Percentiles rank a stretch among this genome's conserved stretches.
phyloP scores from a whole-genome alignment of 2,888 invertebrate species.

The Lordiphosa fenestrarum region DNA sequence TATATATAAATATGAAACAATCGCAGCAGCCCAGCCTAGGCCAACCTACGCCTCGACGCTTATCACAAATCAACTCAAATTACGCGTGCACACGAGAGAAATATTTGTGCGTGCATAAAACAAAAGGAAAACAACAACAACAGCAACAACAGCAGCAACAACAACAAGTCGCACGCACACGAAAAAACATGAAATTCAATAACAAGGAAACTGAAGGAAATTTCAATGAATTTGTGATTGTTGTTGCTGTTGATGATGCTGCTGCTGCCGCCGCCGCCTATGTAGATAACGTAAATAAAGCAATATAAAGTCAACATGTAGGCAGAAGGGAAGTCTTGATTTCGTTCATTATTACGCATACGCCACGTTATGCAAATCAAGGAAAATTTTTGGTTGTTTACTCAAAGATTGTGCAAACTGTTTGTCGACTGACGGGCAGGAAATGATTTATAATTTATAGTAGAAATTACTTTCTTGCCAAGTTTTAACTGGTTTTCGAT shows the following conservation, averaged over 20 bases:
- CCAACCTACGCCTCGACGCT: slow-evolving; percentile 17
- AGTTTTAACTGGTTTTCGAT: too few species aligned
- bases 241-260: slow-evolving; percentile 1
- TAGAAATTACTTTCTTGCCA: slow-evolving; percentile 40
- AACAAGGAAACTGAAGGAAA: slow-evolving; percentile 19
- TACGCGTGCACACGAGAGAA: slow-evolving; percentile 48
- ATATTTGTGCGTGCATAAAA: slow-evolving; percentile 51
- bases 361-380: slow-evolving; percentile 64
- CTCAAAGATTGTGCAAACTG: slow-evolving; percentile 12
- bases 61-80: slow-evolving; percentile 69
- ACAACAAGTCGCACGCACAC: slow-evolving; percentile 25
- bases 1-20: slow-evolving; percentile 45
- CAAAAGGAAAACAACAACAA: slow-evolving; percentile 34
- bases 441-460: slow-evolving; percentile 56
- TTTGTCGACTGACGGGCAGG: slow-evolving; percentile 9
- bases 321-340: slow-evolving; percentile 34
- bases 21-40: slow-evolving; percentile 25
- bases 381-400: slow-evolving; percentile 34
- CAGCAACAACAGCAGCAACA: slow-evolving; percentile 38
- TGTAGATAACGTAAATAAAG: slow-evolving; percentile 31
- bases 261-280: slow-evolving; percentile 8
- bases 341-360: slow-evolving; percentile 60
- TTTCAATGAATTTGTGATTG: slow-evolving; percentile 18
- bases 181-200: slow-evolving; percentile 22
- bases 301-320: slow-evolving; percentile 49